These are phyloP conservation scores for Scelioninae gen. 1 DNA, from an alignment of 2,888 invertebrate species.

Conservation along the genomic window DNA sequence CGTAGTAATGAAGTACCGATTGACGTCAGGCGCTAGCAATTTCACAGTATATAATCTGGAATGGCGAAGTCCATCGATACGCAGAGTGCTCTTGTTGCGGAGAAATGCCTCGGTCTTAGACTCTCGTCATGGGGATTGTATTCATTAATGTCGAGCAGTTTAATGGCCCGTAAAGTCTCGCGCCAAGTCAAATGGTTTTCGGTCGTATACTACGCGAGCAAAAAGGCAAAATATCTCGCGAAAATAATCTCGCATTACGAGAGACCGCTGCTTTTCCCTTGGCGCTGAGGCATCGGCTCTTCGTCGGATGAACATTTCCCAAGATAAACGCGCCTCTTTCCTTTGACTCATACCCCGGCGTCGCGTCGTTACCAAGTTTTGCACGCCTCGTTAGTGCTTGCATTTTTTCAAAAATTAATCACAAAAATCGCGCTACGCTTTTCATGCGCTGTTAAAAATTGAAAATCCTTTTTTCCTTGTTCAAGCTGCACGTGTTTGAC, in stretches of 20 bases:
- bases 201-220: conserved; percentile 18
- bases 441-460: not conserved
- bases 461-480: not conserved
- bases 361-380: conserved; percentile 13
- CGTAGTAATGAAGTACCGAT: conserved; percentile 13
- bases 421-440: not conserved
- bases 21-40: conserved; percentile 24
- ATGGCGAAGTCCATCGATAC: conserved; percentile 16
- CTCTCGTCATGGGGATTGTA: conserved; percentile 36
- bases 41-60: conserved; percentile 33
- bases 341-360: conserved; percentile 14
- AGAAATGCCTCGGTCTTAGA: conserved; percentile 17
- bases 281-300: conserved; percentile 18
- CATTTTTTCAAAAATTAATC: not conserved
- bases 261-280: conserved; percentile 16
- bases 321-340: conserved; percentile 25
- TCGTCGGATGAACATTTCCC: conserved; percentile 24
- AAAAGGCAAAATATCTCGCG: conserved; percentile 31
- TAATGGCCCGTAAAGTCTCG: conserved; percentile 51
- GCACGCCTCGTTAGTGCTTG: not conserved
- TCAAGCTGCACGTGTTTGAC: not conserved
- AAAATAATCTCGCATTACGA: conserved; percentile 32
- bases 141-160: conserved; percentile 42
- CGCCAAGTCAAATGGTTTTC: conserved; percentile 30
- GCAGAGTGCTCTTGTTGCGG: conserved; percentile 2